These are phyloP conservation scores for Donacobius atricapilla DNA, from an alignment of 2,113 vertebrate genomes.

Conservation along the genomic window DNA sequence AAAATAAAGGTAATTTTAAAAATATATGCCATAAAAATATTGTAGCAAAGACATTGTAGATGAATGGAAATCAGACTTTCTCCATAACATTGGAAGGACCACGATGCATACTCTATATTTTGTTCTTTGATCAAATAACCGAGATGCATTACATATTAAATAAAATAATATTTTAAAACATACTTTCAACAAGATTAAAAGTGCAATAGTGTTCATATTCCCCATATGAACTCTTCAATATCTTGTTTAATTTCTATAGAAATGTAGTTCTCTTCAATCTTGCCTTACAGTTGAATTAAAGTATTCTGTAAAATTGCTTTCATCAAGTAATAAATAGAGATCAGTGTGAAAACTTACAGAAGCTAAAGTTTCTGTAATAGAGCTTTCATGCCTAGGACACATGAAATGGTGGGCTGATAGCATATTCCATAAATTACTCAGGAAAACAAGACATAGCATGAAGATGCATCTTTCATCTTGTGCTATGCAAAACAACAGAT, in stretches of 20 bases:
- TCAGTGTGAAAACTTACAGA: not conserved
- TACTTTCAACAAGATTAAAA: not conserved
- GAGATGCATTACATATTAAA: fast-evolving
- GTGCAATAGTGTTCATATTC: not conserved
- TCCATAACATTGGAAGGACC: not conserved
- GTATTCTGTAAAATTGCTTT: not conserved
- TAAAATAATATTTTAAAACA: not conserved
- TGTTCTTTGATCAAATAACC: not conserved
- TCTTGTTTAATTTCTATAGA: not conserved
- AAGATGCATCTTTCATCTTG: not conserved
- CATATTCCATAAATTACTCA: not conserved
- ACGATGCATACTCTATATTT: not conserved
- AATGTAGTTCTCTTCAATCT: not conserved
- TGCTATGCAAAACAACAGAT: not conserved
- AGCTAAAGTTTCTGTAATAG: not conserved
- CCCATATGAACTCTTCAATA: not conserved
- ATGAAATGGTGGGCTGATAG: not conserved
- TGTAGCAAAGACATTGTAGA: not conserved
- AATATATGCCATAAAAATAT: not conserved
- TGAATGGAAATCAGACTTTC: not conserved
- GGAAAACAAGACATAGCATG: not conserved
- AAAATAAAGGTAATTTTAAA: not conserved
- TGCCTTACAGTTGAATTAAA: not conserved
- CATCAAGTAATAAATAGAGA: not conserved
- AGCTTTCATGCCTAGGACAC: not conserved